These are phyloP conservation scores for Harlomillsia oculata DNA, from an alignment of 1,140 invertebrate species.

Conservation along the genomic window DNA sequence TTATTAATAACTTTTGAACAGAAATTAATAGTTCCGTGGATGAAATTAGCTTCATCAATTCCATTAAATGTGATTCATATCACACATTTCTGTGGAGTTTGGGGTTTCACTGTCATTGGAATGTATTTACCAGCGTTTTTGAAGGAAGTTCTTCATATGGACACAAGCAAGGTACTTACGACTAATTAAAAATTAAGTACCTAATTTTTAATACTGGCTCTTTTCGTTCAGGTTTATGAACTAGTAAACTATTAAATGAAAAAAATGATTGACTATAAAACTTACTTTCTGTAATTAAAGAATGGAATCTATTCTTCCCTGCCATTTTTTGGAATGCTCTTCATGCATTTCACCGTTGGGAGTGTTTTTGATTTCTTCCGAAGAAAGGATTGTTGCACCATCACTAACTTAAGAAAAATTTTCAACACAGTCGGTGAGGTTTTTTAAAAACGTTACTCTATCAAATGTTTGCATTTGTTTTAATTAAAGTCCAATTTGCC, in stretches of 20 bases:
- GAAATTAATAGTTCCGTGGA: constrained; percentile 42
- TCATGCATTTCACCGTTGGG: constrained; percentile 34
- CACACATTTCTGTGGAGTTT: constrained; percentile 51
- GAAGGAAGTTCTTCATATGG: constrained; percentile 49
- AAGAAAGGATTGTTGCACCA: constrained; percentile 25
- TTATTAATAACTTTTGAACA: no score
- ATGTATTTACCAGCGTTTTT: constrained; percentile 52
- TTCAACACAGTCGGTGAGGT: constrained; percentile 37
- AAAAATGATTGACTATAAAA: not conserved
- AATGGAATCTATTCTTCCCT: constrained; percentile 49
- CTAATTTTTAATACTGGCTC: not conserved
- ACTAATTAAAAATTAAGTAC: not conserved
- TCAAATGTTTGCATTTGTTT: not conserved
- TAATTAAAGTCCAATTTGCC: no score
- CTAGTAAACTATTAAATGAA: not conserved
- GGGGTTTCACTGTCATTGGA: constrained; percentile 52
- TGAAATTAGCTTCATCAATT: constrained; percentile 44
- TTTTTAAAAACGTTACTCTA: not conserved
- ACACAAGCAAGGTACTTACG: constrained; percentile 44
- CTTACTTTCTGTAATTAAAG: constrained; percentile 37
- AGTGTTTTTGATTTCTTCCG: constrained; percentile 34
- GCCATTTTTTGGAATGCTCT: constrained; percentile 45
- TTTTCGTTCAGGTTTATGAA: not conserved
- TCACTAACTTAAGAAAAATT: constrained; percentile 36
- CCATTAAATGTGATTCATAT: constrained; percentile 49